Conservation (phyloP, 2,113 vertebrate genomes). For the Stictonetta naevosa region DNA sequence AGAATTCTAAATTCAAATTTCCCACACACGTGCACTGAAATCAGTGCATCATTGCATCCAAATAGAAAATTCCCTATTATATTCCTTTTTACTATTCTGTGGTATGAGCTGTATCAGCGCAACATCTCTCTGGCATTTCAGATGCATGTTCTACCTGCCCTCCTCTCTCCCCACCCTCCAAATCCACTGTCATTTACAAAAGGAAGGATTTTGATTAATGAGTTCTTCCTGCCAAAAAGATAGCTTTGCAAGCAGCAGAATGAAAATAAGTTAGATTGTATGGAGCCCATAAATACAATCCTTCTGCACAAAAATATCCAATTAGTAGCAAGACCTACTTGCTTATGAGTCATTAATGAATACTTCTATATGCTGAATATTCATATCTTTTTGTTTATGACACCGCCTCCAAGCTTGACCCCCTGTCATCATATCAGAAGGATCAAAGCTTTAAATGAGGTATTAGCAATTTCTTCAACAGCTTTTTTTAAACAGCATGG, state of each 20-base stretch:
- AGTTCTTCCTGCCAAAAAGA: slow-evolving; percentile 52
- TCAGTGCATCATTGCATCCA: neutral
- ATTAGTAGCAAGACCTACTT: slow-evolving; percentile 38
- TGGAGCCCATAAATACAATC: slow-evolving; percentile 25
- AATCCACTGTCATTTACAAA: slow-evolving; percentile 30
- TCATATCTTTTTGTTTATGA: slow-evolving; percentile 54
- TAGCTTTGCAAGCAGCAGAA: neutral
- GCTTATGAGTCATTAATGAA: slow-evolving; percentile 69
- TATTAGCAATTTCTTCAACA: slow-evolving; percentile 50
- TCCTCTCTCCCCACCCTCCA: neutral
- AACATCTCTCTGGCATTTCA: slow-evolving; percentile 27
- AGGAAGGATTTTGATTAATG: slow-evolving; percentile 48
- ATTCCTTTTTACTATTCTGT: neutral
- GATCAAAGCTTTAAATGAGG: slow-evolving; percentile 53
- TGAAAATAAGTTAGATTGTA: slow-evolving; percentile 31
- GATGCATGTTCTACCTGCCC: slow-evolving; percentile 35
- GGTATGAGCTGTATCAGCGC: neutral
- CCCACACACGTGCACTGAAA: neutral
- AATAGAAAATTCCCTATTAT: neutral
- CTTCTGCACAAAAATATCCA: slow-evolving; percentile 53
- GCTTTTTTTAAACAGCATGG: slow-evolving; percentile 31
- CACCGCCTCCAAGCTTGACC: slow-evolving; percentile 52
- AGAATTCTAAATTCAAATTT: neutral
- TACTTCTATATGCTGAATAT: slow-evolving; percentile 56
- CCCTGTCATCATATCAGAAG: slow-evolving; percentile 63